A percentile compares a stretch with the other conserved stretches of the same genome.
phyloP scores from a whole-genome alignment of 1,140 invertebrate genomes.

The Hyposmocoma kahamanoa region DNA sequence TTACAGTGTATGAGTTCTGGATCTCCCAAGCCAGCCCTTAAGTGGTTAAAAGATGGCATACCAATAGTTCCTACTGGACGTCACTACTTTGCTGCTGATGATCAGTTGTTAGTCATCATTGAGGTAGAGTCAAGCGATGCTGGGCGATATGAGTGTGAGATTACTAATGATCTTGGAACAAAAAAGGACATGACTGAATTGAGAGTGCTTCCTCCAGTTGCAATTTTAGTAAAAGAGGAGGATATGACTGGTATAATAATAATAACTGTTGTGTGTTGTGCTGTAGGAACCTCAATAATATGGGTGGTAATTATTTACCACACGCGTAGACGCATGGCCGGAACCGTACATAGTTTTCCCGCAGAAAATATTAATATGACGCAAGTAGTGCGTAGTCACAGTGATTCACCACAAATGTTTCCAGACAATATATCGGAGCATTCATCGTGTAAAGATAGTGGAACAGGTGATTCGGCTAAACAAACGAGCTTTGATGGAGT shows the following conservation, averaged over 20 bases:
- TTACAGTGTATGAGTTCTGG: constrained; percentile 91
- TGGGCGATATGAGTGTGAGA: constrained; percentile 91
- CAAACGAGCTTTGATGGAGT: constrained; percentile 74
- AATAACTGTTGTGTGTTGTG: constrained; percentile 91
- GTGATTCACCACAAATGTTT: constrained; percentile 64
- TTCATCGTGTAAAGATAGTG: constrained; percentile 79
- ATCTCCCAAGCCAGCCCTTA: constrained; percentile 89
- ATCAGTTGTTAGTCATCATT: constrained; percentile 91
- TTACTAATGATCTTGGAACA: constrained; percentile 88
- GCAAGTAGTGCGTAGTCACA: constrained; percentile 66
- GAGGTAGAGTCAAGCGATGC: constrained; percentile 84
- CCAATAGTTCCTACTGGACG: constrained; percentile 82
- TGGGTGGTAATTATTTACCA: constrained; percentile 96
- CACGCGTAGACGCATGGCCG: constrained; percentile 79
- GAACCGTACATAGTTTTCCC: constrained; percentile 50
- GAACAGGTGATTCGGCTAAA: constrained; percentile 80
- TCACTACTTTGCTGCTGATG: constrained; percentile 88
- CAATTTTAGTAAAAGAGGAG: constrained; percentile 75
- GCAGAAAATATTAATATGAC: constrained; percentile 67
- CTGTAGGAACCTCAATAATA: constrained; percentile 90
- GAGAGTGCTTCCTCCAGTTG: constrained; percentile 74
- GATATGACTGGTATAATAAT: constrained; percentile 89
- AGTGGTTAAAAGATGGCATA: constrained; percentile 91
- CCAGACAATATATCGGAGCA: constrained; percentile 72
- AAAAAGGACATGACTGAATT: constrained; percentile 72